Evolutionary conservation across 2,113 vertebrate species (phyloP).

Genomic region (Sinocyclocheilus anshuiensis): DNA sequence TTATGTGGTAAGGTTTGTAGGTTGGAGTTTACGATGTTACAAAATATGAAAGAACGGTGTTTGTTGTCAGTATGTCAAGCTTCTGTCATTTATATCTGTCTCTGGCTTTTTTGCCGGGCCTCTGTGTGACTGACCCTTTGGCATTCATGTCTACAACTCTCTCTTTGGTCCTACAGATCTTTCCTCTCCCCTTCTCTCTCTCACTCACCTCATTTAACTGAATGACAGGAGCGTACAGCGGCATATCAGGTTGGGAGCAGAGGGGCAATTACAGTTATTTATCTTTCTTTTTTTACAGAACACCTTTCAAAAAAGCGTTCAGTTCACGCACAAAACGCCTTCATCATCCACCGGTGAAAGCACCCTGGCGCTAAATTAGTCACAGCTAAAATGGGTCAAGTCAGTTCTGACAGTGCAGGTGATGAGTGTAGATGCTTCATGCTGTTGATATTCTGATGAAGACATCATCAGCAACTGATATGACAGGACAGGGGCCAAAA

Average conservation of each 20-base stretch:
- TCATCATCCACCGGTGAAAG: slow-evolving; percentile 52
- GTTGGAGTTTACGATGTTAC: slow-evolving; percentile 8
- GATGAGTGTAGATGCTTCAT: slow-evolving; percentile 17
- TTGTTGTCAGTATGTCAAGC: slow-evolving; percentile 22
- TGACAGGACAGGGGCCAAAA: neutral
- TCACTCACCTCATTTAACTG: slow-evolving; percentile 71
- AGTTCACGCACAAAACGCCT: slow-evolving; percentile 56
- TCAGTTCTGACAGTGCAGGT: neutral
- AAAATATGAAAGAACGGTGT: neutral
- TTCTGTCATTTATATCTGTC: slow-evolving; percentile 40
- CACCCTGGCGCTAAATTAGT: slow-evolving; percentile 47
- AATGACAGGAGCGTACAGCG: slow-evolving; percentile 68
- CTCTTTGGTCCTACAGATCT: slow-evolving; percentile 46
- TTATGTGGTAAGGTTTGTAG: slow-evolving; percentile 5
- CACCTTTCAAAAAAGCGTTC: slow-evolving; percentile 54
- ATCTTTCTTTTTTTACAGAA: slow-evolving; percentile 57
- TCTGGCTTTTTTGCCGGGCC: slow-evolving; percentile 66
- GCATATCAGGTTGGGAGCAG: slow-evolving; percentile 66
- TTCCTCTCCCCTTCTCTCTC: slow-evolving; percentile 30
- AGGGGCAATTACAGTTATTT: slow-evolving; percentile 62
- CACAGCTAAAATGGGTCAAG: slow-evolving; percentile 15
- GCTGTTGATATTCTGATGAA: slow-evolving; percentile 14
- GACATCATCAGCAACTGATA: neutral
- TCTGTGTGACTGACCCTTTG: slow-evolving; percentile 62
- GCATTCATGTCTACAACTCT: slow-evolving; percentile 3